phyloP scores from a whole-genome alignment of 2,797 vertebrate genomes.

The Myotis findleyi region DNA sequence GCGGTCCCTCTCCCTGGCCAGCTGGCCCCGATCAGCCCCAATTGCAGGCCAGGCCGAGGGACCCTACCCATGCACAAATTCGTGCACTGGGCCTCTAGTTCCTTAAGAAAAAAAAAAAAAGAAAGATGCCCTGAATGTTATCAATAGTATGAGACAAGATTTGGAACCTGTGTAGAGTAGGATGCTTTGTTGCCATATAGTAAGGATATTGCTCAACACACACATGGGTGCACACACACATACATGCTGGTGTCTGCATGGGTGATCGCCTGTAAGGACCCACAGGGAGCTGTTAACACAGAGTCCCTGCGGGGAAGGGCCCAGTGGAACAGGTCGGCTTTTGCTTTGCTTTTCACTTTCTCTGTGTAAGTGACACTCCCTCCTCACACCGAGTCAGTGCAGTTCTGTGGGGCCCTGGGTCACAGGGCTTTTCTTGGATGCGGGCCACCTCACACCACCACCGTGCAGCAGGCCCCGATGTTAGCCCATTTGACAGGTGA shows the following conservation, averaged over 20 bases:
- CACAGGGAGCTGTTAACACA: background rate
- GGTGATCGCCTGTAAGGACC: background rate
- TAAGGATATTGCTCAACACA: background rate
- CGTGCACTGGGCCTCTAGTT: too few species aligned
- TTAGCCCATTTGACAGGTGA: background rate
- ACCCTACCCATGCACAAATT: too few species aligned
- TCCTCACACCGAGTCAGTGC: rapidly evolving
- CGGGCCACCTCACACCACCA: background rate
- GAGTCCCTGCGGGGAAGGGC: background rate
- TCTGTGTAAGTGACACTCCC: background rate
- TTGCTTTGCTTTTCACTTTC: background rate
- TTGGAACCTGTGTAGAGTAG: background rate
- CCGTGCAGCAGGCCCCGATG: rapidly evolving
- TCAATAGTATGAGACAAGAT: background rate
- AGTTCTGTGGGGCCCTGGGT: rapidly evolving
- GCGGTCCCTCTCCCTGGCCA: too few species aligned
- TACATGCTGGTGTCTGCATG: rapidly evolving
- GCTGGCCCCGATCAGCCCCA: too few species aligned
- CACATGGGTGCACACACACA: background rate
- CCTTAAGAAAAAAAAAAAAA: background rate
- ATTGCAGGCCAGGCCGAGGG: too few species aligned
- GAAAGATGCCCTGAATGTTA: background rate
- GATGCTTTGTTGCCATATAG: too few species aligned
- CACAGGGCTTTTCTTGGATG: rapidly evolving
- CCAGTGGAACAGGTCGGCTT: background rate